Conservation (phyloP, 30 jellyfish, hydroid and myxozoan species). For the Sanderia malayensis region DNA sequence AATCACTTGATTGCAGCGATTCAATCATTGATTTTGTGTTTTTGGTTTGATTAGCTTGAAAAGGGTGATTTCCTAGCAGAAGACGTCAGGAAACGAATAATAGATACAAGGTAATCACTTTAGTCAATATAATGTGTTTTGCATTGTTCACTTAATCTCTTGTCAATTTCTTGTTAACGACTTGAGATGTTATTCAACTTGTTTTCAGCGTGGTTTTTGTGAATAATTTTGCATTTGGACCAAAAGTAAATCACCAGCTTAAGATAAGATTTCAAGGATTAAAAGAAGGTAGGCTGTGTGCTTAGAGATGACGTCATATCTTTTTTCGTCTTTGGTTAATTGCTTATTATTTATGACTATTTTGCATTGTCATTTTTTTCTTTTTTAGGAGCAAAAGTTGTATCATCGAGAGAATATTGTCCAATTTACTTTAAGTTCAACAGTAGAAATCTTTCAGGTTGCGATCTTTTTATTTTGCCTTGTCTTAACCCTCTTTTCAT, state of each 20-base stretch:
- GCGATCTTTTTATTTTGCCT: no score
- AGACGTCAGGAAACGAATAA: constrained; percentile 38
- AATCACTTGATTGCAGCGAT: background rate
- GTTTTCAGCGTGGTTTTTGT: constrained; percentile 74
- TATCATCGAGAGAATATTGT: constrained; percentile 90
- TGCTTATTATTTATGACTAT: background rate
- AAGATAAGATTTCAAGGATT: constrained; percentile 73
- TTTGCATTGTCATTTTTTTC: no score
- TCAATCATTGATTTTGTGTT: background rate
- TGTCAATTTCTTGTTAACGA: no score
- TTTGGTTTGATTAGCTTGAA: constrained; percentile 51
- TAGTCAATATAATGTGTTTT: background rate
- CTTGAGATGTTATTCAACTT: no score
- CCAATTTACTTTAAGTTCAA: constrained; percentile 83
- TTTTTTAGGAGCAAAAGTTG: constrained; percentile 86
- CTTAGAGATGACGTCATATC: no score
- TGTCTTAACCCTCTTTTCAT: no score
- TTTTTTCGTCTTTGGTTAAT: background rate
- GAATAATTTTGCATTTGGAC: constrained; percentile 96
- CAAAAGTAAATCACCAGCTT: constrained; percentile 84
- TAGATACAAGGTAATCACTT: constrained; percentile 62
- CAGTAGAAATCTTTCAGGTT: constrained; percentile 88
- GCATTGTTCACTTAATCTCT: no score
- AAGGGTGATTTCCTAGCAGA: constrained; percentile 88
- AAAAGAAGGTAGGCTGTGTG: constrained; percentile 81